Evolutionary conservation across 2,888 invertebrate genomes (phyloP).

Genomic region (Acleris emargana): DNA sequence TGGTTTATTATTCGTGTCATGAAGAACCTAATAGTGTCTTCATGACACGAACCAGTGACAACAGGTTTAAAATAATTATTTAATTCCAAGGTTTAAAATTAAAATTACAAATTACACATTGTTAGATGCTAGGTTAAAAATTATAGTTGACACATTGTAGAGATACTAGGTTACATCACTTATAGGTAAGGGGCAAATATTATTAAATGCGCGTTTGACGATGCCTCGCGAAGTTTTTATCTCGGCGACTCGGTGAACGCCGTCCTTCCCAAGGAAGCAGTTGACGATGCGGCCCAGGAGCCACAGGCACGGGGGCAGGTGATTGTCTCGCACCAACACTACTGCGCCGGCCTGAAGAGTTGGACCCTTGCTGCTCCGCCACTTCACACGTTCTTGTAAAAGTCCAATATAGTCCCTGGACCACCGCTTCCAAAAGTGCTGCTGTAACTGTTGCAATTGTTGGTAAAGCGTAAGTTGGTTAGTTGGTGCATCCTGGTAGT

Average conservation of each 20-base stretch:
- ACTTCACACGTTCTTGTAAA: constrained; percentile 12
- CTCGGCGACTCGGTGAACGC: constrained; percentile 1
- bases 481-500: constrained; percentile 9
- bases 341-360: constrained; percentile 6
- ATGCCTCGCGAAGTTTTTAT: constrained; percentile 1
- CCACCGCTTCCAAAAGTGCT: constrained; percentile 11
- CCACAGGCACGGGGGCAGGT: constrained; percentile 11
- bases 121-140: too few relatives aligned
- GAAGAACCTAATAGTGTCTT: too few relatives aligned
- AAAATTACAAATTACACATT: too few relatives aligned
- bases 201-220: constrained; percentile 12
- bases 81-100: too few relatives aligned
- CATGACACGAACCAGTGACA: too few relatives aligned
- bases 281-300: constrained; percentile 12
- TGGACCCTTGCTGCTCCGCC: constrained; percentile 7
- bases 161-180: too few relatives aligned
- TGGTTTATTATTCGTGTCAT: too few relatives aligned
- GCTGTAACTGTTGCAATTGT: constrained; percentile 18
- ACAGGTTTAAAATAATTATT: too few relatives aligned
- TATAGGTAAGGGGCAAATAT: constrained; percentile 8
- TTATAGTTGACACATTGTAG: too few relatives aligned
- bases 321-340: constrained; percentile 9
- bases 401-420: constrained; percentile 17
- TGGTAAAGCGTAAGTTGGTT: constrained; percentile 6
- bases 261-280: constrained; percentile 5